These are phyloP conservation scores for Hydrotaea diabolus DNA, from an alignment of 2,888 invertebrate species.

Conservation along the genomic window DNA sequence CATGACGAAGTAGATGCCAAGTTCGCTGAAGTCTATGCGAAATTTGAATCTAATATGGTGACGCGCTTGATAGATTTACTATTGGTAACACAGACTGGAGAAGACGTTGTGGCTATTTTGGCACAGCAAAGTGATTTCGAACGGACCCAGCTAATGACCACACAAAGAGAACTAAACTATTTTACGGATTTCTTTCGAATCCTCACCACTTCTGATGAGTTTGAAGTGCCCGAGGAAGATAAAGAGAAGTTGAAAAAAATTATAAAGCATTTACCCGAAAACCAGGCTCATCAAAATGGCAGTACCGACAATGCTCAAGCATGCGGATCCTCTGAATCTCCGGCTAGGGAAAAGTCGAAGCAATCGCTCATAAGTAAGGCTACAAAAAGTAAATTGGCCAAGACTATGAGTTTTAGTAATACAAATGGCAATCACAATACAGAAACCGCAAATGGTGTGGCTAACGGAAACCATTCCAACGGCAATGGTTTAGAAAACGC, in stretches of 20 bases:
- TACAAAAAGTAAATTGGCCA: conserved; percentile 79
- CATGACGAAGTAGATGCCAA: conserved; percentile 90
- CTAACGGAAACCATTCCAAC: conserved; percentile 57
- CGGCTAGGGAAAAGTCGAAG: conserved; percentile 72
- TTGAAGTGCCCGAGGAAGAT: conserved; percentile 78
- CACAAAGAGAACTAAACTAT: conserved; percentile 85
- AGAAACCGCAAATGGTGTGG: conserved; percentile 39
- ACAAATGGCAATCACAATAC: conserved; percentile 51
- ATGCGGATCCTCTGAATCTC: conserved; percentile 28
- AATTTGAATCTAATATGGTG: conserved; percentile 90
- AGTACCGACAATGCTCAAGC: conserved; percentile 35
- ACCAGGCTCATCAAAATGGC: conserved; percentile 47
- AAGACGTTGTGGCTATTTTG: conserved; percentile 79
- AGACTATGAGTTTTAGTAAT: conserved; percentile 77
- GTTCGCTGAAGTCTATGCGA: conserved; percentile 88
- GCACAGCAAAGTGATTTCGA: conserved; percentile 83
- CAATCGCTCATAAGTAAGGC: conserved; percentile 77
- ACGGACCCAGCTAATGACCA: conserved; percentile 86
- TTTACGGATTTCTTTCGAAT: conserved; percentile 83
- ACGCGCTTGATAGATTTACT: conserved; percentile 88
- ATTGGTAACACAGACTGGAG: conserved; percentile 80
- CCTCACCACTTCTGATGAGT: conserved; percentile 78
- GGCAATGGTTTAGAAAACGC: conserved; percentile 44
- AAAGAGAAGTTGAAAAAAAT: conserved; percentile 81
- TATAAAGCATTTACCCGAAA: conserved; percentile 81